Evolutionary conservation across 2,113 vertebrate species (phyloP).

Genomic region (Hippocampus comes): DNA sequence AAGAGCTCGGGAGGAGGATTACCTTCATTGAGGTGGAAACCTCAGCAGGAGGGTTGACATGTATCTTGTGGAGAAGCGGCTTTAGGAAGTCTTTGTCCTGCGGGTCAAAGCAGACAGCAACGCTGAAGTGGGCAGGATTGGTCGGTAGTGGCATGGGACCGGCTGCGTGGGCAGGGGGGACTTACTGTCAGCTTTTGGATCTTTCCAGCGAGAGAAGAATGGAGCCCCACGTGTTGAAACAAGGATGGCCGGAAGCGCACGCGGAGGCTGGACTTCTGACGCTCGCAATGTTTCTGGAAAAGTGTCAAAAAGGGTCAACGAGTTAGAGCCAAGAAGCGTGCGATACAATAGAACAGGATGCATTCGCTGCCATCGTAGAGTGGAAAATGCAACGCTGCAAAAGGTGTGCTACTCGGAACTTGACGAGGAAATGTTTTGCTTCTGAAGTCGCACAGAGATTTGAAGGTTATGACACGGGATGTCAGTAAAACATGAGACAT

Average conservation of each 20-base stretch:
- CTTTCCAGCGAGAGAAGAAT: constrained; percentile 95
- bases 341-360: background rate
- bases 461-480: background rate
- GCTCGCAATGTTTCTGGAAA: constrained; percentile 90
- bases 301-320: background rate
- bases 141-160: background rate
- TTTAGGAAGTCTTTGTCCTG: constrained; percentile 99
- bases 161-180: constrained; percentile 37
- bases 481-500: background rate
- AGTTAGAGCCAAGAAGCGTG: background rate
- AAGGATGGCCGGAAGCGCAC: constrained; percentile 96
- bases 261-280: constrained; percentile 93
- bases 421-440: background rate
- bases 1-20: background rate
- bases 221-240: constrained; percentile 95
- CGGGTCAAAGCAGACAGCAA: constrained; percentile 20
- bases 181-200: constrained; percentile 95
- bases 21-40: constrained; percentile 93
- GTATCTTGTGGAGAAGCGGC: constrained; percentile 95
- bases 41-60: constrained; percentile 95
- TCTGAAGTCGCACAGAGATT: background rate
- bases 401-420: background rate
- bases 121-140: background rate
- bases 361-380: background rate
- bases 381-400: background rate